These are phyloP conservation scores for Cheilosia pagana DNA, from an alignment of 2,888 invertebrate genomes.

Conservation along the genomic window DNA sequence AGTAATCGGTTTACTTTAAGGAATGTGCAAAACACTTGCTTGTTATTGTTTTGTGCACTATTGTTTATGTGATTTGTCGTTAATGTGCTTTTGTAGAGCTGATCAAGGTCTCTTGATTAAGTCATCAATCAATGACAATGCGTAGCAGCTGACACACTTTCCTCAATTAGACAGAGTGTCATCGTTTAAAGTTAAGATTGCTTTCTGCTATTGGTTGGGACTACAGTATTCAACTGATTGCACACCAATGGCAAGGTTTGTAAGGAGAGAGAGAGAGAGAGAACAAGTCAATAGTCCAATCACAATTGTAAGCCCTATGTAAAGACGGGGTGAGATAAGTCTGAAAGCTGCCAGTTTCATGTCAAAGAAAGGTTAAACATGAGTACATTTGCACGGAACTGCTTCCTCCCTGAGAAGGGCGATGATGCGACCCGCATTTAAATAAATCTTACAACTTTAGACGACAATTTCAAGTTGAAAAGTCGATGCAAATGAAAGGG, in stretches of 20 bases:
- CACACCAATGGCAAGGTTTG: not conserved
- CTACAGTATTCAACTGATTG: not conserved
- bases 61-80: constrained; percentile 16
- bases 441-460: no score
- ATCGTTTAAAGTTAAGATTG: constrained; percentile 33
- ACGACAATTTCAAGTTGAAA: no score
- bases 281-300: no score
- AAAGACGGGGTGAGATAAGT: no score
- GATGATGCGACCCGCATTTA: no score
- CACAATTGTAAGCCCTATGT: no score
- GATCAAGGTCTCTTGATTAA: constrained; percentile 56
- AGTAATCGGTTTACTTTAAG: constrained; percentile 34
- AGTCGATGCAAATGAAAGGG: no score
- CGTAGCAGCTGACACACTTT: constrained; percentile 59
- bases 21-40: not conserved
- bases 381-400: no score
- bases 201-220: not conserved
- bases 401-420: no score
- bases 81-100: constrained; percentile 22
- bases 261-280: not conserved
- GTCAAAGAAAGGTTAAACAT: no score
- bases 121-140: constrained; percentile 36
- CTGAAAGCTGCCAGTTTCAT: no score
- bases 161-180: constrained; percentile 51
- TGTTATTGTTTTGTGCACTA: constrained; percentile 19